These are phyloP conservation scores for Alligator sinensis DNA, from an alignment of 2,113 vertebrate genomes.

Conservation along the genomic window DNA sequence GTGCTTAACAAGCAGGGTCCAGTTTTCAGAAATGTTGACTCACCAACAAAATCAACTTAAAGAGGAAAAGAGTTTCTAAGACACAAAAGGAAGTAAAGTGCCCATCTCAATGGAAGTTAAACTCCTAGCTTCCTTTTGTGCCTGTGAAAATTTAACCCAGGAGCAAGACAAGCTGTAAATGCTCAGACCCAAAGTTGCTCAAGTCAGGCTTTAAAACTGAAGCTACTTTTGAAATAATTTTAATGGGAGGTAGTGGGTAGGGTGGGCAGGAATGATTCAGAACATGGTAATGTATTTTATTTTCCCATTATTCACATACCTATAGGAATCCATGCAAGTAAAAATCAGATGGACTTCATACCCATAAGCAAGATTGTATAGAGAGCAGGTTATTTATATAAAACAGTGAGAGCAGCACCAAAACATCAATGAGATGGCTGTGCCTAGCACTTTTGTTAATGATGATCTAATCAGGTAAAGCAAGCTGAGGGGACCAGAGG, in stretches of 20 bases:
- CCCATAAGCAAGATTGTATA: not conserved
- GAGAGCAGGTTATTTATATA: not conserved
- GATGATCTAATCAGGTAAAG: not conserved
- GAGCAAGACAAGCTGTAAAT: not conserved
- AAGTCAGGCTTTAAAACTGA: not conserved
- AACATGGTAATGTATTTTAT: not conserved
- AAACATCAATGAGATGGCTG: not conserved
- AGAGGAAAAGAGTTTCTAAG: not conserved
- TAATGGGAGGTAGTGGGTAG: not conserved
- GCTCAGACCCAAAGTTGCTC: not conserved
- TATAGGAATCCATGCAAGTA: not conserved
- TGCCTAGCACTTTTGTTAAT: not conserved
- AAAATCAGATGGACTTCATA: not conserved
- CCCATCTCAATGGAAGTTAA: not conserved
- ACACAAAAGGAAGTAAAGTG: accelerated
- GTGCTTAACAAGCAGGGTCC: accelerated
- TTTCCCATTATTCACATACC: not conserved
- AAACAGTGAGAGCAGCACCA: not conserved
- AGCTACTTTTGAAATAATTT: not conserved
- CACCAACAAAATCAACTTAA: not conserved
- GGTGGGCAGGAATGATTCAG: not conserved
- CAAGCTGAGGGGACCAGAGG: not conserved
- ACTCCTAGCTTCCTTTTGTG: not conserved
- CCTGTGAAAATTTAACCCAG: not conserved
- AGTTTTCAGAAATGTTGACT: not conserved